Evolutionary conservation across 2,888 invertebrate genomes (phyloP), one percentile per base, ranked within the genome.

Genomic region (Geotrupes spiniger): DNA sequence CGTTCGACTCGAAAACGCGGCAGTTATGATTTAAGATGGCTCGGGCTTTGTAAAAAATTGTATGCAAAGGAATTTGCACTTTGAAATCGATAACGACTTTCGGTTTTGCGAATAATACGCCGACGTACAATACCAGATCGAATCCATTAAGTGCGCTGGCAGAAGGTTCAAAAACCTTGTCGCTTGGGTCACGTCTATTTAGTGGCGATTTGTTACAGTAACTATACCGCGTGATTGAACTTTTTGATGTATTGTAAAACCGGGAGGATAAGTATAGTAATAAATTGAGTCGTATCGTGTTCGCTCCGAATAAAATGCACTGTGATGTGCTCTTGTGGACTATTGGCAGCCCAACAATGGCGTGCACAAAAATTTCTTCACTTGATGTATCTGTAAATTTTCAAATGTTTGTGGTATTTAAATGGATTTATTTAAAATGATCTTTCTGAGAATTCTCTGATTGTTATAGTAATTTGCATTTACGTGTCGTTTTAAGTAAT

Each of bases 101-200:
- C 12, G 12, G n/a, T 38, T 17, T 16, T 14, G 36, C n/a, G 37
- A 14, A 17, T 36, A 38, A 45, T 38, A 42, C 29, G 10, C 8
- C 27, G 38, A 38, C 37, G 38, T 38, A 46, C 21, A 38, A 40
- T 33, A 28, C 29, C 46, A 40, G 33, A 46, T 40, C 40, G 40
- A 46, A 40, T 40, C 39, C 29, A 45, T 45, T 45, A 37, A 29
- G 29, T 21, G 40, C 31, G 39, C n/a, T 40, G 44, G 37, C 28
- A 31, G 31, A 29, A 40, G 40, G 46, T 46, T 46, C 46, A 46
- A 46, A 46, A 46, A 46, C 46, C 46, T 46, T 46, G 46, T 46
- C 46, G 46, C 40, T 25, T 39, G 12, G 46, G 46, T 46, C 46
- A 46, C 40, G 39, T 46, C 46, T 46, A 46, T 46, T 46, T 46